A percentile compares a stretch with the other conserved stretches of the same genome.
phyloP scores from a whole-genome alignment of 2,888 invertebrate species.

The Mayetiola destructor region DNA sequence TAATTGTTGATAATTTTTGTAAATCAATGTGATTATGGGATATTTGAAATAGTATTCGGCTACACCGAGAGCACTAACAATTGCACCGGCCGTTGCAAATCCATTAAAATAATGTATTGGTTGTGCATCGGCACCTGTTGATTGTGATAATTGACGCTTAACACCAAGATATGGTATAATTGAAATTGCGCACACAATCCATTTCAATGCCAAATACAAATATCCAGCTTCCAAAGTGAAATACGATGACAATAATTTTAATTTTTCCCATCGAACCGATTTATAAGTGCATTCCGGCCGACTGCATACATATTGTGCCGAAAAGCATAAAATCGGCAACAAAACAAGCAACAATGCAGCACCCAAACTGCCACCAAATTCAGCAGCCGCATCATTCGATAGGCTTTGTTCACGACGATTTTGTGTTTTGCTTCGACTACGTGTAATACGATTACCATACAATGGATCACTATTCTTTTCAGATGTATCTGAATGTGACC shows the following conservation, averaged over 20 bases:
- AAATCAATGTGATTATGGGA: slow-evolving; percentile 32
- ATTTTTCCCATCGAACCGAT: slow-evolving; percentile 15
- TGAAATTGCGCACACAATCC: slow-evolving; percentile 27
- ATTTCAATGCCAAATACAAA: slow-evolving; percentile 26
- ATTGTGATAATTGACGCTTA: slow-evolving; percentile 17
- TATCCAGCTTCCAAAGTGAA: slow-evolving; percentile 25
- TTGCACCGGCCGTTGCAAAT: slow-evolving; percentile 24
- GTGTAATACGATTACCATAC: slow-evolving; percentile 13
- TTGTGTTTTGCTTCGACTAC: slow-evolving; percentile 18
- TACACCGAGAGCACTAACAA: slow-evolving; percentile 21
- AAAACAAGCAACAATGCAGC: slow-evolving; percentile 24
- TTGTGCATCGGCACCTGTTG: slow-evolving; percentile 20
- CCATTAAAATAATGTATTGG: slow-evolving; percentile 29
- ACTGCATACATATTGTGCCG: slow-evolving; percentile 21
- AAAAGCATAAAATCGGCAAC: slow-evolving; percentile 25
- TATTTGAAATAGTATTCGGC: slow-evolving; percentile 27
- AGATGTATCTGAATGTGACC: slow-evolving; percentile 28
- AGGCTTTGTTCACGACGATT: neutral
- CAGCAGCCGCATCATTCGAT: slow-evolving; percentile 21
- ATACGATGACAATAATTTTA: slow-evolving; percentile 24
- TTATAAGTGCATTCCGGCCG: neutral
- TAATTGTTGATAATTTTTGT: slow-evolving; percentile 39
- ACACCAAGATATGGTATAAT: slow-evolving; percentile 29
- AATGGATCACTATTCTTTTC: slow-evolving; percentile 20
- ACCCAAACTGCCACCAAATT: slow-evolving; percentile 30